phyloP scores from a whole-genome alignment of 1,140 invertebrate genomes.

The Eciton burchellii region DNA sequence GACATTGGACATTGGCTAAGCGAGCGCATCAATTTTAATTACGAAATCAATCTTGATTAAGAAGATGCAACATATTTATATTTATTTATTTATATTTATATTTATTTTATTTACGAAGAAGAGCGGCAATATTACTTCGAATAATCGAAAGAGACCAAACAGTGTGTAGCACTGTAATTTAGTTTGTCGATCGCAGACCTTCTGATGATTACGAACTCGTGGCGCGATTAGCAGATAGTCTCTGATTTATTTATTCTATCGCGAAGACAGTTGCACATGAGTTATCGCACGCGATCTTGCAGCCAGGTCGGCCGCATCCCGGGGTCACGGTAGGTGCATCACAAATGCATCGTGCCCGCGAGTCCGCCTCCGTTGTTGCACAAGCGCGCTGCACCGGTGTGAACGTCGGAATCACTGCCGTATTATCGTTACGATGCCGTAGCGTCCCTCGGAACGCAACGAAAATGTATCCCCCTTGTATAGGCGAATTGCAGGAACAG shows the following conservation, averaged over 20 bases:
- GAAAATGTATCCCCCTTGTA: neutral
- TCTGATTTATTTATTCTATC: conserved; percentile 41
- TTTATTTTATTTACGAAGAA: too few species aligned
- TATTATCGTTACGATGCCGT: conserved; percentile 34
- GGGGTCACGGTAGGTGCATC: conserved; percentile 72
- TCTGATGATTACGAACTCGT: neutral
- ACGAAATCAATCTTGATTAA: too few species aligned
- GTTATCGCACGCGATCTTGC: conserved; percentile 61
- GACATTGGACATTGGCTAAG: too few species aligned
- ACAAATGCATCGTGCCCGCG: conserved; percentile 63
- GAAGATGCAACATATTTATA: too few species aligned
- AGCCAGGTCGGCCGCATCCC: conserved; percentile 60
- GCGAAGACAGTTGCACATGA: conserved; percentile 54
- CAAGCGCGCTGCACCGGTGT: conserved; percentile 44
- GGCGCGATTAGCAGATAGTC: neutral
- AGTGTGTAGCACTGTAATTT: neutral
- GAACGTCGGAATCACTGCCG: conserved; percentile 6
- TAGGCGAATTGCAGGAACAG: neutral
- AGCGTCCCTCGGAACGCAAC: neutral
- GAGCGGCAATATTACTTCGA: too few species aligned
- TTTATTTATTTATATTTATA: too few species aligned
- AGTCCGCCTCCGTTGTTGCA: conserved; percentile 62
- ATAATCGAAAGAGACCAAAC: too few species aligned
- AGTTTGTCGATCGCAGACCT: conserved; percentile 8
- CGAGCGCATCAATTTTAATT: too few species aligned